phyloP scores from a whole-genome alignment of 2,888 invertebrate genomes.

The Caradrina kadenii region DNA sequence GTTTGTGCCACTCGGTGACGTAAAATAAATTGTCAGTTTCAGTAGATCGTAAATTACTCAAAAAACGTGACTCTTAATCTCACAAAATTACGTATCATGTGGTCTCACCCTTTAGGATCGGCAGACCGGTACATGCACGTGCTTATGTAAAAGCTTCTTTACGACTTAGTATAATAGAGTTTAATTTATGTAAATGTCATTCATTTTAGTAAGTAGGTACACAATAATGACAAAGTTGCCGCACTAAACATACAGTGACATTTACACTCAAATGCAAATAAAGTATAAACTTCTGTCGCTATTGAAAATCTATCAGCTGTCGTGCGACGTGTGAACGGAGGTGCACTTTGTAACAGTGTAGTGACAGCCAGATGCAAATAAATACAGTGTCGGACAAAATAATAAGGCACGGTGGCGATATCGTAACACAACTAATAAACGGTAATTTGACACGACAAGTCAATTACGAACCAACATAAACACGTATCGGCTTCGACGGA shows the following conservation, averaged over 20 bases:
- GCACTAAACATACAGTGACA: slow-evolving; percentile 44
- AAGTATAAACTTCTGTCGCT: slow-evolving; percentile 30
- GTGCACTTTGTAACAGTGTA: slow-evolving; percentile 69
- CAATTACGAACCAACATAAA: slow-evolving; percentile 87
- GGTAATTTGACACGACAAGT: slow-evolving; percentile 89
- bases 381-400: slow-evolving; percentile 81
- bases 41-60: too few relatives aligned
- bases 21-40: too few relatives aligned
- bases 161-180: slow-evolving; percentile 14
- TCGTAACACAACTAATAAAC: slow-evolving; percentile 88
- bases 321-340: slow-evolving; percentile 48
- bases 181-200: slow-evolving; percentile 34
- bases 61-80: too few relatives aligned
- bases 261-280: slow-evolving; percentile 51
- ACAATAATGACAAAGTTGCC: slow-evolving; percentile 45
- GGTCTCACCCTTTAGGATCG: not conserved
- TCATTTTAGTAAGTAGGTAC: slow-evolving; percentile 29
- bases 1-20: too few relatives aligned
- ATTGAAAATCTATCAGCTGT: slow-evolving; percentile 52
- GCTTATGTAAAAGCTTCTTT: not conserved
- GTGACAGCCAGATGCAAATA: slow-evolving; percentile 79
- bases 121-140: not conserved
- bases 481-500: slow-evolving; percentile 81
- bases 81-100: too few relatives aligned
- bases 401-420: slow-evolving; percentile 81